Percentiles rank a stretch among this genome's conserved stretches.
phyloP scores from a whole-genome alignment of 1,140 invertebrate species.

The Heliconius congener region DNA sequence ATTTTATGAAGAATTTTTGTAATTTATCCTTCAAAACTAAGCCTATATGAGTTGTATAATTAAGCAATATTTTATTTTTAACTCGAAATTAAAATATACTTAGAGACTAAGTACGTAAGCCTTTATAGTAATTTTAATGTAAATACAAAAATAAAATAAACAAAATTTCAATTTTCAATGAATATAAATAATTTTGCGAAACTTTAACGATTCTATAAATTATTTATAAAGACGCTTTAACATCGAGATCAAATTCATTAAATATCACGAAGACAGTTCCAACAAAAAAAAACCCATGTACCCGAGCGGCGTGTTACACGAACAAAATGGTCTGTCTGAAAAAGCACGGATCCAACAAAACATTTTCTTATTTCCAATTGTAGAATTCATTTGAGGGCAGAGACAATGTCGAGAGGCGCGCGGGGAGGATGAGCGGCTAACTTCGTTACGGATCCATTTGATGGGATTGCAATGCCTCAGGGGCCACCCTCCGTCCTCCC shows the following conservation, averaged over 20 bases:
- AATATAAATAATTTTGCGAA: constrained; percentile 4
- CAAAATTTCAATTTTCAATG: background rate
- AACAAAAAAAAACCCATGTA: constrained; percentile 38
- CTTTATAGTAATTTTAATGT: background rate
- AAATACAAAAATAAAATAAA: background rate
- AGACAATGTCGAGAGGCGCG: constrained; percentile 68
- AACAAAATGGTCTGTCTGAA: constrained; percentile 63
- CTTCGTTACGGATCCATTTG: constrained; percentile 71
- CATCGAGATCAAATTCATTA: constrained; percentile 44
- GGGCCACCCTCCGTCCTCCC: constrained; percentile 80
- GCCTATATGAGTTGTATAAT: background rate
- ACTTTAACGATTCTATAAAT: constrained; percentile 2
- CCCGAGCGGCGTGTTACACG: constrained; percentile 57
- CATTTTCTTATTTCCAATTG: constrained; percentile 81
- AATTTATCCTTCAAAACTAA: background rate
- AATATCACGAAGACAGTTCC: constrained; percentile 44
- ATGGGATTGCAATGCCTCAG: constrained; percentile 82
- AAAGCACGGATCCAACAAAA: constrained; percentile 72
- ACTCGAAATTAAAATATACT: no score
- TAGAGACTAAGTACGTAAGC: no score
- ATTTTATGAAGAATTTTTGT: no score
- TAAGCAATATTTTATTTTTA: no score
- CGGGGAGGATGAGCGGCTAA: constrained; percentile 55
- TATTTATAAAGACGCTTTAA: constrained; percentile 18
- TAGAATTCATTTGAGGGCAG: constrained; percentile 81